phyloP scores from a whole-genome alignment of 2,797 vertebrate species.

The Adrianichthys oophorus region DNA sequence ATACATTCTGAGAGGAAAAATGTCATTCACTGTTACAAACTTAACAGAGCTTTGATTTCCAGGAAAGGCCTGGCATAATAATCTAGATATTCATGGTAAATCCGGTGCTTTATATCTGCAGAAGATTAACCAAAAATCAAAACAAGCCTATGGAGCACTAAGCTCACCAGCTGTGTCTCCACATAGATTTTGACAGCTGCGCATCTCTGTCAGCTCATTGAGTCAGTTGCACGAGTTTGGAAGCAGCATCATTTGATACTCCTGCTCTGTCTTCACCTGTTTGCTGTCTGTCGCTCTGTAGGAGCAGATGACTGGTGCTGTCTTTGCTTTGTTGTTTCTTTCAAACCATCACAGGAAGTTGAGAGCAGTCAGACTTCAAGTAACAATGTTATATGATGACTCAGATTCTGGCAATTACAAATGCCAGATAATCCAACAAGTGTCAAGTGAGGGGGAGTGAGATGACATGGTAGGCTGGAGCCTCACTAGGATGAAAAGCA shows the following conservation, averaged over 20 bases:
- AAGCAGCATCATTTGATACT: slow-evolving; percentile 9
- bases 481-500: neutral
- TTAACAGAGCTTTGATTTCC: slow-evolving; percentile 40
- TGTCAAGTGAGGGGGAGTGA: slow-evolving; percentile 1
- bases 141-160: neutral
- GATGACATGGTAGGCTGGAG: slow-evolving; percentile 6
- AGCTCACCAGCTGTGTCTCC: slow-evolving; percentile 26
- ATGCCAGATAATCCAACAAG: neutral
- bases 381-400: neutral
- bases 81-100: slow-evolving; percentile 7
- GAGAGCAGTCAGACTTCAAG: neutral
- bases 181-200: slow-evolving; percentile 13
- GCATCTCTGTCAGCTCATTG: slow-evolving; percentile 16
- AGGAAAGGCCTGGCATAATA: slow-evolving; percentile 5
- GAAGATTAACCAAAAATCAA: slow-evolving; percentile 19
- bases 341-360: neutral
- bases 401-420: slow-evolving; percentile 7
- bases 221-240: slow-evolving; percentile 16
- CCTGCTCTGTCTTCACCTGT: slow-evolving; percentile 20
- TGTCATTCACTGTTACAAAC: slow-evolving; percentile 13
- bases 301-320: neutral
- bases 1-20: slow-evolving; percentile 5
- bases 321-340: neutral
- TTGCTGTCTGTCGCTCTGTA: neutral
- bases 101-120: slow-evolving; percentile 14